A percentile compares a stretch with the other conserved stretches of the same genome.
Conservation (phyloP, 1,140 invertebrate genomes). For the Leptinotarsa defecta region DNA sequence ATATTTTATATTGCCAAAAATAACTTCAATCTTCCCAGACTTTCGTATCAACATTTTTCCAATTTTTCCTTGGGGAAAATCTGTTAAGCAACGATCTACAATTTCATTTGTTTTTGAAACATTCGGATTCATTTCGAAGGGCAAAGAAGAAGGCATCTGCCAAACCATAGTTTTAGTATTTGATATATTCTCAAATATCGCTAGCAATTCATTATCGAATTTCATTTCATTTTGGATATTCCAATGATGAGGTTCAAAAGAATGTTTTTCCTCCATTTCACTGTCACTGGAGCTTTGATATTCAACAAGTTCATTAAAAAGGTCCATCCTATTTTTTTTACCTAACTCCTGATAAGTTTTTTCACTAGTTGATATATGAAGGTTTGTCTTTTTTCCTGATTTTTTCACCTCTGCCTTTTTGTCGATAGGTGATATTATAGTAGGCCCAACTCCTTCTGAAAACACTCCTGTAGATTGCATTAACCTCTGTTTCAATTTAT, state of each 20-base stretch:
- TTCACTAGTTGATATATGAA: not conserved
- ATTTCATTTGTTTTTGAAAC: not conserved
- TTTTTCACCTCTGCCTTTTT: not conserved
- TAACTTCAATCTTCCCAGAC: conserved; percentile 15
- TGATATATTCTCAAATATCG: not conserved
- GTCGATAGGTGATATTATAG: not conserved
- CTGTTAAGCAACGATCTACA: not conserved
- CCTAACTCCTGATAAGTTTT: not conserved
- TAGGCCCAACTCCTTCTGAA: conserved; percentile 19
- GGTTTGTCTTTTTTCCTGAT: not conserved
- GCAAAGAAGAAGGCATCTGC: conserved; percentile 17
- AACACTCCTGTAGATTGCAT: conserved; percentile 24
- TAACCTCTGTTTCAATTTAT: conserved; percentile 2
- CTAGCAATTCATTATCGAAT: no score
- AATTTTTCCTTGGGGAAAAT: conserved; percentile 9
- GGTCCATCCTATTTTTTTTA: not conserved
- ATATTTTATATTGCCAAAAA: conserved; percentile 7
- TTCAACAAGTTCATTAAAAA: not conserved
- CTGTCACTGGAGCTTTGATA: not conserved
- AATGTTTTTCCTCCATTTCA: conserved; percentile 8
- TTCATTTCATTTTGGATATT: no score
- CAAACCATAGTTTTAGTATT: not conserved
- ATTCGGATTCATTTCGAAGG: not conserved
- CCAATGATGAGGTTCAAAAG: conserved; percentile 11
- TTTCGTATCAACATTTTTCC: conserved; percentile 19